A percentile compares a stretch with the other conserved stretches of the same genome.
Conservation (phyloP, 2,888 invertebrate genomes). For the Coelogynopora nodosa region DNA sequence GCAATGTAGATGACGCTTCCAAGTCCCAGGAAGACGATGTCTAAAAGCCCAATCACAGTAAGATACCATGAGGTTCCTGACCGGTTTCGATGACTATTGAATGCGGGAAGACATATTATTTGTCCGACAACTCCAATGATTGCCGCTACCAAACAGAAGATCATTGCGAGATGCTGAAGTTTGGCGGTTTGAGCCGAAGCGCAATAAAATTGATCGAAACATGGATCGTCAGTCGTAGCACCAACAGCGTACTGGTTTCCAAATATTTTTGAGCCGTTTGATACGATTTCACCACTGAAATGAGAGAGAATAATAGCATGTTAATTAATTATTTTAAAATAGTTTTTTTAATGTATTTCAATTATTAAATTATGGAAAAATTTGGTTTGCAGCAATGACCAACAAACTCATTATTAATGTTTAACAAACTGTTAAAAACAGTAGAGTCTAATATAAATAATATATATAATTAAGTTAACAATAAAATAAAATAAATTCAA, state of each 20-base stretch:
- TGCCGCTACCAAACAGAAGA: neutral
- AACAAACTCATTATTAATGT: too few relatives aligned
- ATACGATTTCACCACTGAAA: neutral
- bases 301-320: too few relatives aligned
- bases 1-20: slow-evolving; percentile 1
- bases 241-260: too few relatives aligned
- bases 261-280: neutral
- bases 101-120: neutral
- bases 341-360: too few relatives aligned
- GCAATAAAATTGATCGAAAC: neutral
- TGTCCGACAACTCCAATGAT: neutral
- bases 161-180: neutral
- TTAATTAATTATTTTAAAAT: too few relatives aligned
- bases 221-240: neutral
- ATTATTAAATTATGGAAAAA: too few relatives aligned
- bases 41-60: neutral
- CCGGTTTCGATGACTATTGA: neutral
- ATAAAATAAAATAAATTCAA: too few relatives aligned
- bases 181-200: neutral
- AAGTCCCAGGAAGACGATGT: neutral
- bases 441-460: too few relatives aligned
- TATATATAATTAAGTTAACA: too few relatives aligned
- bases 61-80: neutral
- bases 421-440: too few relatives aligned
- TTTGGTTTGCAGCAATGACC: too few relatives aligned